These are phyloP conservation scores for Edolisoma coerulescens DNA, from an alignment of 2,113 vertebrate genomes.

Conservation along the genomic window DNA sequence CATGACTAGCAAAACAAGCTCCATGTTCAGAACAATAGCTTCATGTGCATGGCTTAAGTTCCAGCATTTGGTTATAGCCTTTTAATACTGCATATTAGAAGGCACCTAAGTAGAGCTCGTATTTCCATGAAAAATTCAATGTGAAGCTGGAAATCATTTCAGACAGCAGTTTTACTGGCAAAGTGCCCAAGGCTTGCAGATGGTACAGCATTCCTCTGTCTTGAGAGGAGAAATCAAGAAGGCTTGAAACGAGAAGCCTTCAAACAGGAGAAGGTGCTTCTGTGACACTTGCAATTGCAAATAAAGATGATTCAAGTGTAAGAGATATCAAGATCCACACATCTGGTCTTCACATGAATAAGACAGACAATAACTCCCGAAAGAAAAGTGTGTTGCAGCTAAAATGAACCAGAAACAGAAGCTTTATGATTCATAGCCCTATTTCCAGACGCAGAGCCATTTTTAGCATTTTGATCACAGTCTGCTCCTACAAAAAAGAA, in stretches of 20 bases:
- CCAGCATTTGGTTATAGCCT: neutral
- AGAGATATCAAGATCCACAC: neutral
- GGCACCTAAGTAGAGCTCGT: neutral
- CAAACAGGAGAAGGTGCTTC: neutral
- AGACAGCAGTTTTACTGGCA: neutral
- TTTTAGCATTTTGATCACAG: neutral
- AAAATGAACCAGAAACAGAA: neutral
- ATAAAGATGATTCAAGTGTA: constrained; percentile 2
- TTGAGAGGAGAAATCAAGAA: neutral
- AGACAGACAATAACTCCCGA: neutral
- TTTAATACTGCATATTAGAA: neutral
- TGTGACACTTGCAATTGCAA: neutral
- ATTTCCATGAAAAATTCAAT: neutral
- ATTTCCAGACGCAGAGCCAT: neutral
- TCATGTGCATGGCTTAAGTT: neutral
- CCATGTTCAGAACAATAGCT: neutral
- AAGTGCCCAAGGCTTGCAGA: neutral
- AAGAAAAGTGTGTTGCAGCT: neutral
- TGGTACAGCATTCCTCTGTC: neutral
- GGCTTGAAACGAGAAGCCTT: constrained; percentile 14
- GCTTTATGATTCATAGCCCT: neutral
- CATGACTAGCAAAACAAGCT: neutral
- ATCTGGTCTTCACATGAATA: constrained; percentile 7
- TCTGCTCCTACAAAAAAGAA: neutral
- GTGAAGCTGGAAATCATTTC: constrained; percentile 4